Base-by-base conservation (phyloP, 2,888 invertebrate species). In the Bombylius major region DNA sequence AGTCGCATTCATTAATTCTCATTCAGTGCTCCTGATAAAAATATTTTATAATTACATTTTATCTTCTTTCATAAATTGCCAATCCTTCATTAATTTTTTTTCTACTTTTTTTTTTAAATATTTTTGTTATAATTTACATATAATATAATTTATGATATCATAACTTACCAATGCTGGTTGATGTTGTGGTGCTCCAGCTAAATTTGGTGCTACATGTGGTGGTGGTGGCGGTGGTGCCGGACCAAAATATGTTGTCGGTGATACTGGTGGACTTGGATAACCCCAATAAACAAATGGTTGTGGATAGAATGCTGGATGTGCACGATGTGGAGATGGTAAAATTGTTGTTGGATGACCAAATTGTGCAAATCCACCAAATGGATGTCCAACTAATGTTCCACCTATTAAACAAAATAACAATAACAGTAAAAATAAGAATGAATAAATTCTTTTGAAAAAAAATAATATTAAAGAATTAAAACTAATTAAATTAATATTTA, bases 261-360 rank as follows among this genome's bases (percentile, higher is more conserved):
- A 93, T 23, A 94, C 92, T 0, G 94, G 94, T 46, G 94, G 94
- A 65, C 92, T 92, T 50, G 94, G 93, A 76, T 94, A 94, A 0
- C 89, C 87, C 93, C 93, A 95, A 77, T 93, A 93, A 65, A 93
- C 84, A 59, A 86, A 81, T 54, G 83, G 82, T 39, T 84, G 84
- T 45, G 80, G 79, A 62, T 79, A 79, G 62, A 79, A 80, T 33
- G 76, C 71, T 14, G 76, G 75, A 56, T 77, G 76, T 47, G 70
- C 74, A 47, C 80, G 80, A 67, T 81, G 76, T 55, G 79, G 76
- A 51, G 69, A 69, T 31, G 79, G 78, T 36, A 79, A 77, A 73
- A 79, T 77, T 55, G 79, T 76, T 39, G 78, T 72, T 65, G 78
- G 64, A 59, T 71, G 65, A 8, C 80, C 77, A 49, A 72, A 72